Evolutionary conservation across 2,797 vertebrate species (phyloP).

Genomic region (Sternarchorhynchus goeldii): DNA sequence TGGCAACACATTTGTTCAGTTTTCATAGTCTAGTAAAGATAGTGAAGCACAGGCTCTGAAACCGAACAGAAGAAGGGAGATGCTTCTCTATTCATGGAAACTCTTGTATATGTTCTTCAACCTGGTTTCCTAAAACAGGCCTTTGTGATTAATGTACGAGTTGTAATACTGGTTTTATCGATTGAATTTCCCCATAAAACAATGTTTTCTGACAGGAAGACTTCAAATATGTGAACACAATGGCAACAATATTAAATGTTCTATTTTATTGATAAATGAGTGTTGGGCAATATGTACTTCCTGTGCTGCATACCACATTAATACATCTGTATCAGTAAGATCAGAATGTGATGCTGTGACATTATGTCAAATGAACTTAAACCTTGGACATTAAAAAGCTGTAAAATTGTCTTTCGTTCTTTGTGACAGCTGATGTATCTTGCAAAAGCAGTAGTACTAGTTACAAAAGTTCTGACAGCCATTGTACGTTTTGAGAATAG

Average conservation of each 20-base stretch:
- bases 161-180: background rate
- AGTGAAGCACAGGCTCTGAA: slow-evolving; percentile 1
- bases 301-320: too few species aligned
- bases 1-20: background rate
- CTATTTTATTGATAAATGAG: too few species aligned
- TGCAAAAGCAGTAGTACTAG: background rate
- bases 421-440: background rate
- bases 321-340: too few species aligned
- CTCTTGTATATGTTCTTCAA: background rate
- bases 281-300: too few species aligned
- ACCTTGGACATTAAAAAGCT: background rate
- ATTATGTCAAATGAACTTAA: background rate
- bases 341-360: background rate
- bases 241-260: too few species aligned
- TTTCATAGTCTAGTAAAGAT: background rate
- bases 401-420: background rate
- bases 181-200: background rate
- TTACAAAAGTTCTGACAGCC: background rate
- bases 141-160: background rate
- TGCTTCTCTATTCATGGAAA: background rate
- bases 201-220: background rate
- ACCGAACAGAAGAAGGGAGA: background rate
- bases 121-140: slow-evolving; percentile 1
- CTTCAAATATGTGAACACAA: too few species aligned
- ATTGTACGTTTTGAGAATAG: background rate